Conservation (phyloP, 2,113 vertebrate genomes). For the Nicator chloris region DNA sequence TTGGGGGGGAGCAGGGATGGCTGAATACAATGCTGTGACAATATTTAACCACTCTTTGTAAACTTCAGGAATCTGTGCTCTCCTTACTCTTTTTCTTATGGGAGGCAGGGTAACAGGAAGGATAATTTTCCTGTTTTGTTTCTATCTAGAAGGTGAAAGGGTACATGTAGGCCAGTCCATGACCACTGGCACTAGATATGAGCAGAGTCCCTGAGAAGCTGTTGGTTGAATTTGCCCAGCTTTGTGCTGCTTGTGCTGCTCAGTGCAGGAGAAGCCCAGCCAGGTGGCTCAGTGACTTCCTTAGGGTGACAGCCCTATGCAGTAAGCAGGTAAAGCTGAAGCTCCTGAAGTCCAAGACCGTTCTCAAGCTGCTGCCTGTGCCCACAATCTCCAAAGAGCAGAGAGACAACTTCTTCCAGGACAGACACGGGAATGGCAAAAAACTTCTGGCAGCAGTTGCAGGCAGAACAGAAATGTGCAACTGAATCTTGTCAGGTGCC, state of each 20-base stretch:
- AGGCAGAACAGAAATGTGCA: neutral
- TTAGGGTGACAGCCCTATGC: neutral
- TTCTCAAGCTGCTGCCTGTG: neutral
- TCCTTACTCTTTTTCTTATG: neutral
- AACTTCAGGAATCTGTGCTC: neutral
- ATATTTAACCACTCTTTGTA: neutral
- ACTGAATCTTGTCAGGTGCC: neutral
- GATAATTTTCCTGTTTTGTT: neutral
- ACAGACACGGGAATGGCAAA: neutral
- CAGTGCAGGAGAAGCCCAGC: neutral
- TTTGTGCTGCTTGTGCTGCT: neutral
- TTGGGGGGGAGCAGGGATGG: neutral
- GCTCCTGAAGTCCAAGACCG: neutral
- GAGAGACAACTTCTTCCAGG: neutral
- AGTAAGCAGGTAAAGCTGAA: neutral
- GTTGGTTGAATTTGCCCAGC: neutral
- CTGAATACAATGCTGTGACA: neutral
- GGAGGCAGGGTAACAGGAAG: neutral
- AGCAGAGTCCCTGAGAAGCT: neutral
- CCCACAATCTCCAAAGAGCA: neutral
- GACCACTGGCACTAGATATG: neutral
- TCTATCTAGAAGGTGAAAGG: neutral
- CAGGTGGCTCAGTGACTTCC: neutral
- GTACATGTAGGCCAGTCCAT: fast-evolving
- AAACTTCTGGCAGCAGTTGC: neutral